Evolutionary conservation across 2,888 invertebrate species (phyloP), one percentile per base, ranked within the genome.

Genomic region (Dioctria linearis): DNA sequence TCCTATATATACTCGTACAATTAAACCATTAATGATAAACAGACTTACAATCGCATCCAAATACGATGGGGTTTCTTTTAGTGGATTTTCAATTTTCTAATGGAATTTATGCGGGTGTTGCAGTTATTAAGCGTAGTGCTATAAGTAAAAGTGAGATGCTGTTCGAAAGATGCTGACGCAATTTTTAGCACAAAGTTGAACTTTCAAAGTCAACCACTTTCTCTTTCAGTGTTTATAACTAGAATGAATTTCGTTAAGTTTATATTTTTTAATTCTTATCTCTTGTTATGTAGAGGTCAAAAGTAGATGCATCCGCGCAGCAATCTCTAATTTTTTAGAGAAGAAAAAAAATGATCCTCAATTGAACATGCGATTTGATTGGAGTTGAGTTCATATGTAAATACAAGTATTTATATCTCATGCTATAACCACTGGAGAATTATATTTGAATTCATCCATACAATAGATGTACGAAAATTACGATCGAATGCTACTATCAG

Each of bases 1-100:
- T 25, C 25, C 2, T 51, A 69, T 69, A 49, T 69, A 39, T 69
- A 54, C 37, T 49, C 51, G 37, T 49, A 69, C 69, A 25, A 25
- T 25, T 25, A 25, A 25, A 25, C 25, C 25, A 25, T 25, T 25
- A 25, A 25, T 25, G 25, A 25, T 25, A 25, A 25, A 25, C 25
- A 69, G 11, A 3, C 0, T n/a, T 49, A 51, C 11, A 5, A n/a
- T 69, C 49, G 51, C 69, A 25, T 49, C 9, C 66, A 25, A 69
- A 51, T 37, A 46, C 11, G 2, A 5, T 51, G 49, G 11, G 6
- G 54, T 54, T 54, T 54, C 11, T 37, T 51, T 6, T 49, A 39
- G 69, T 69, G 69, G 51, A 69, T 69, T 69, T 69, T 46, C 69
- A 69, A 69, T 69, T 69, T 69, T 69, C 69, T 37, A 69, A 49